These are phyloP conservation scores for Montifringilla adamsi DNA, from an alignment of 2,113 vertebrate genomes.

Conservation along the genomic window DNA sequence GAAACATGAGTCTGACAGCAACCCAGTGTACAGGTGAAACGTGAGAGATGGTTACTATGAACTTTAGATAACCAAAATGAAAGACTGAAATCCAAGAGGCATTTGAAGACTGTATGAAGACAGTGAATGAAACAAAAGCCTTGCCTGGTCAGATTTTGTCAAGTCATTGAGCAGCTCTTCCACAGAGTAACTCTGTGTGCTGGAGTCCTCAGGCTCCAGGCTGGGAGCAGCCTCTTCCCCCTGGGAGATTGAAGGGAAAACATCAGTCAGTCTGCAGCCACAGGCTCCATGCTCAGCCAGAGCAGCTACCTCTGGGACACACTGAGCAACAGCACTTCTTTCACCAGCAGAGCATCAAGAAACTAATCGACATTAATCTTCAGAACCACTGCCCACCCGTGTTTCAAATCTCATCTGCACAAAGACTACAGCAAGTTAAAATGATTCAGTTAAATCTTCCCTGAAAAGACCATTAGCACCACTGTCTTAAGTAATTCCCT, in stretches of 20 bases:
- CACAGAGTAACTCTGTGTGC: constrained; percentile 49
- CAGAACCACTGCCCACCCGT: not conserved
- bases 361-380: not conserved
- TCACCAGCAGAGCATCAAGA: not conserved
- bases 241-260: constrained; percentile 58
- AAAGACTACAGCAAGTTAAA: not conserved
- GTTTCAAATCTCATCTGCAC: not conserved
- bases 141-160: constrained; percentile 72
- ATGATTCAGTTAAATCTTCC: not conserved
- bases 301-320: not conserved
- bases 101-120: not conserved
- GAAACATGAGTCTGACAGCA: constrained; percentile 3
- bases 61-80: not conserved
- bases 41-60: not conserved
- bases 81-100: not conserved
- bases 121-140: constrained; percentile 10
- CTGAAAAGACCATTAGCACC: not conserved
- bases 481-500: fast-evolving
- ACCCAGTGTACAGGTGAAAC: not conserved
- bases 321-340: not conserved
- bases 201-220: constrained; percentile 67
- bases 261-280: not conserved
- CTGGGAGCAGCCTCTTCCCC: constrained; percentile 72
- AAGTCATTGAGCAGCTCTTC: constrained; percentile 68
- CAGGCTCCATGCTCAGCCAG: not conserved